Conservation (phyloP, 2,888 invertebrate species). For the Dicycla oo region DNA sequence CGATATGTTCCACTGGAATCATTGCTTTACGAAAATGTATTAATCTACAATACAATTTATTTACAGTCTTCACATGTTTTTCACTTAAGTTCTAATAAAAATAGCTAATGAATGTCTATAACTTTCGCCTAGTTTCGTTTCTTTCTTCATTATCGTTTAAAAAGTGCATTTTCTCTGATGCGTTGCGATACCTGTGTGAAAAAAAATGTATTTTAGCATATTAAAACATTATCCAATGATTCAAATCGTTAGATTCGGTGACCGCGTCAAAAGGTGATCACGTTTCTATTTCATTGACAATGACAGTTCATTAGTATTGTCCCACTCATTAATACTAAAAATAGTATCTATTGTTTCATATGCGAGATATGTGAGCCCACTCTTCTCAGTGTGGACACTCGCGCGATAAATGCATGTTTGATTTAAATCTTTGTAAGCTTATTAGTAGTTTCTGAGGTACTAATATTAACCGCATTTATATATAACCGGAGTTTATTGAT, state of each 20-base stretch:
- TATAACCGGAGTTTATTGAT: neutral
- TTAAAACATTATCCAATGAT: neutral
- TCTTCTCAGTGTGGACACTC: neutral
- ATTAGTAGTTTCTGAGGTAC: too few relatives aligned
- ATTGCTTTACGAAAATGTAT: constrained; percentile 76
- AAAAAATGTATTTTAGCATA: neutral
- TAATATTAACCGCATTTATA: too few relatives aligned
- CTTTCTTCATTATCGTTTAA: constrained; percentile 77
- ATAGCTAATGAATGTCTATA: constrained; percentile 75
- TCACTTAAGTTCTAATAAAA: constrained; percentile 65
- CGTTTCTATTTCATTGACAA: neutral
- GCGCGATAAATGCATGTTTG: neutral
- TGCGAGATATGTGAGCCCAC: neutral
- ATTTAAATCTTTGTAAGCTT: neutral
- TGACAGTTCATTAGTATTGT: neutral
- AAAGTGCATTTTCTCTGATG: constrained; percentile 73
- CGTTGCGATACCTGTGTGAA: constrained; percentile 76
- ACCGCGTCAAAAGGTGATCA: neutral
- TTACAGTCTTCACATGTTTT: constrained; percentile 86
- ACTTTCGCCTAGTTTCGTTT: constrained; percentile 80
- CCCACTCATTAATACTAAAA: neutral
- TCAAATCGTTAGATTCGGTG: neutral
- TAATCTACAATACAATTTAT: constrained; percentile 81
- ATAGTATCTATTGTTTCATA: neutral
- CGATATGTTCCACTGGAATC: constrained; percentile 87